Evolutionary conservation across 2,888 invertebrate genomes (phyloP).

Genomic region (Euproctis similis): DNA sequence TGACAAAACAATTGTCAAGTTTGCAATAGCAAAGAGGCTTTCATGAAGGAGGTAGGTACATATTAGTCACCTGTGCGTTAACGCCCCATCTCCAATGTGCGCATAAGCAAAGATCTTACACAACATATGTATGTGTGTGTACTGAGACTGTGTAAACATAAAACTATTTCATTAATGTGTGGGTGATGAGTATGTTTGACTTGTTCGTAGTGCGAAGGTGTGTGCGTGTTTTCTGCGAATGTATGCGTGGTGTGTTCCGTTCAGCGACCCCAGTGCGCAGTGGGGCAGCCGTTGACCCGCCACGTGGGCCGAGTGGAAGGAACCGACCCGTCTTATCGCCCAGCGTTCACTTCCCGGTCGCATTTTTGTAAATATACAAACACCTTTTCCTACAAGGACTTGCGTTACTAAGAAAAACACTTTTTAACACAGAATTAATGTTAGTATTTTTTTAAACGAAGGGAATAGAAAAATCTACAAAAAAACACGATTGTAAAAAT

Average conservation of each 20-base stretch:
- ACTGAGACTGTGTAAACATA: conserved; percentile 8
- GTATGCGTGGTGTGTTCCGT: conserved; percentile 34
- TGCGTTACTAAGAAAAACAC: conserved; percentile 1
- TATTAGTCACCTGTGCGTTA: conserved; percentile 51
- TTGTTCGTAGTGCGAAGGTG: conserved; percentile 10
- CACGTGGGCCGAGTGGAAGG: conserved; percentile 57
- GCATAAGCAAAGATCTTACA: conserved; percentile 20
- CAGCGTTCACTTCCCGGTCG: conserved; percentile 35
- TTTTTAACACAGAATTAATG: no score
- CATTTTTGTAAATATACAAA: conserved; percentile 23
- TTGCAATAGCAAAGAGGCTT: conserved; percentile 18
- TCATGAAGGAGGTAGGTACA: conserved; percentile 29
- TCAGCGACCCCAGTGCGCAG: conserved; percentile 61
- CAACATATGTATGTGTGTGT: conserved; percentile 11
- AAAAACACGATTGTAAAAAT: no score
- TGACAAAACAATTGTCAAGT: conserved; percentile 14
- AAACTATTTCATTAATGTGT: conserved; percentile 11
- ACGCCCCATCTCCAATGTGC: conserved; percentile 20
- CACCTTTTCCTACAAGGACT: conserved; percentile 4
- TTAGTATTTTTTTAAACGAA: no score
- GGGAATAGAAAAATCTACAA: no score
- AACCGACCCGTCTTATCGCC: conserved; percentile 43
- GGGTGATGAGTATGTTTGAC: conserved; percentile 15
- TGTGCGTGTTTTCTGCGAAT: conserved; percentile 18
- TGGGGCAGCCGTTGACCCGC: conserved; percentile 71